Conservation (phyloP, 2,113 vertebrate species). For the Athene cunicularia region DNA sequence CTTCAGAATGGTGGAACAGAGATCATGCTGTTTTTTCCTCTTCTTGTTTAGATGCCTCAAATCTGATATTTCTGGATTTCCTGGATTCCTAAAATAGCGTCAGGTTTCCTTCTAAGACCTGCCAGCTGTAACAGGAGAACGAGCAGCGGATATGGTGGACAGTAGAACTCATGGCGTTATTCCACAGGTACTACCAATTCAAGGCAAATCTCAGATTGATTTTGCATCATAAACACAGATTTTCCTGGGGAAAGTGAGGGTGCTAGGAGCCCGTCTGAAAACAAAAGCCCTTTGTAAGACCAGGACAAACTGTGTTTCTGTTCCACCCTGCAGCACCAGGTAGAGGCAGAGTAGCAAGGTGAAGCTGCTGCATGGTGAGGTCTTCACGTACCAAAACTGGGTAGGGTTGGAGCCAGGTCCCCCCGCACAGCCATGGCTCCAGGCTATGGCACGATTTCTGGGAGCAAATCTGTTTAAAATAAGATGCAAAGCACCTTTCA, state of each 20-base stretch:
- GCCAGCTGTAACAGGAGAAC: neutral
- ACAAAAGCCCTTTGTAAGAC: neutral
- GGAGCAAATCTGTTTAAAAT: neutral
- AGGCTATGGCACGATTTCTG: neutral
- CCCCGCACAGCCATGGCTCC: neutral
- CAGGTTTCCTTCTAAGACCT: neutral
- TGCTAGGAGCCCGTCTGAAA: neutral
- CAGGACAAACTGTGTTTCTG: neutral
- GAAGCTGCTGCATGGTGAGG: neutral
- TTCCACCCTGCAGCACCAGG: neutral
- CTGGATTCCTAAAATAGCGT: neutral
- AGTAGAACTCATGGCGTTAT: fast-evolving
- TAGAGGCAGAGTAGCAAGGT: neutral
- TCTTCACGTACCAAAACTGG: fast-evolving
- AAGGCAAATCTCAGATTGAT: neutral
- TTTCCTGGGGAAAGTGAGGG: neutral
- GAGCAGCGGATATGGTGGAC: neutral
- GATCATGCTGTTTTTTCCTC: neutral
- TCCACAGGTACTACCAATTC: neutral
- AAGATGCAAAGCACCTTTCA: neutral
- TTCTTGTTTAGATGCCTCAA: neutral
- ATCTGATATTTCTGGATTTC: neutral
- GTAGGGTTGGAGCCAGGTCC: neutral
- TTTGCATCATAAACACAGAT: neutral
- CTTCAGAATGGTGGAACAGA: neutral